These are phyloP conservation scores for Branchinecta lynchi DNA, from an alignment of 1,140 invertebrate genomes.

Conservation along the genomic window DNA sequence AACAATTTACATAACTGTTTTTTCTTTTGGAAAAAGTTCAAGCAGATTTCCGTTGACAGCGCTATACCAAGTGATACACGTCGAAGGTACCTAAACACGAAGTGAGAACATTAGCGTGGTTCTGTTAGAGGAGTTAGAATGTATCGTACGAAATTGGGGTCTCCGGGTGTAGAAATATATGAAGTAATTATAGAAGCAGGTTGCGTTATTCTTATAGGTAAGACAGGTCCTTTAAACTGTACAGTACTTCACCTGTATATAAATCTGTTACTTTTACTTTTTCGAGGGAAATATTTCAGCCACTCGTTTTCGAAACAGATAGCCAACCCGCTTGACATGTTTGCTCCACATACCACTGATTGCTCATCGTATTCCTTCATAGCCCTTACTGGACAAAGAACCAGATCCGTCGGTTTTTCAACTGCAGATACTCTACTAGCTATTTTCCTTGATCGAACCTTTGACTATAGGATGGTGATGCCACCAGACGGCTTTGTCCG, in stretches of 20 bases:
- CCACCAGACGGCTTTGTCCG: neutral
- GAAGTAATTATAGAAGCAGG: too few species aligned
- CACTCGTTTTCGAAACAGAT: neutral
- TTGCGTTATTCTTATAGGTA: too few species aligned
- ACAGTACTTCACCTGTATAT: neutral
- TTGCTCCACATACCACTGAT: neutral
- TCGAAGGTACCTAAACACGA: too few species aligned
- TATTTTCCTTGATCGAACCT: neutral
- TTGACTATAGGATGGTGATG: neutral
- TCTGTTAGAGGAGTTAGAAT: too few species aligned
- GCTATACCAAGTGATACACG: too few species aligned
- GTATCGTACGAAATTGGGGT: too few species aligned
- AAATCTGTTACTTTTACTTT: neutral
- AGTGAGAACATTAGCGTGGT: too few species aligned
- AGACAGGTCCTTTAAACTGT: too few species aligned
- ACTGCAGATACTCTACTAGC: neutral
- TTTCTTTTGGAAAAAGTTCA: too few species aligned
- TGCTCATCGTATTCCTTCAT: neutral
- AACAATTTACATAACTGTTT: too few species aligned
- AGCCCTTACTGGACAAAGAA: neutral
- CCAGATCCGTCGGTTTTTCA: neutral
- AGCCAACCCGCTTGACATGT: neutral
- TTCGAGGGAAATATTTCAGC: neutral
- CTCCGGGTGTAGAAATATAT: too few species aligned
- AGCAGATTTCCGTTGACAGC: too few species aligned